Conservation (phyloP, 2,113 vertebrate genomes). For the Tiliqua scincoides region DNA sequence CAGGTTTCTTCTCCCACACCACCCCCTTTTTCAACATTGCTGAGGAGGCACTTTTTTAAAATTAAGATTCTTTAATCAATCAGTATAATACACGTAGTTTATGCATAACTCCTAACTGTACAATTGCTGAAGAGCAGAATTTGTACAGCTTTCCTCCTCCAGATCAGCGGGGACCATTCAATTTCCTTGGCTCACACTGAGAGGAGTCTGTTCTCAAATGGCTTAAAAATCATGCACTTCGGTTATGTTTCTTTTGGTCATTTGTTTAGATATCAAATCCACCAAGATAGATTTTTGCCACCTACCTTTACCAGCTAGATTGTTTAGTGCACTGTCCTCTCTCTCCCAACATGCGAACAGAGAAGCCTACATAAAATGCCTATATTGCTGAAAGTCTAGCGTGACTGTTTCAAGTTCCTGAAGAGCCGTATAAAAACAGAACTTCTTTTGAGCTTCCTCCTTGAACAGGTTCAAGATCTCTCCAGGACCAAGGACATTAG, state of each 20-base stretch:
- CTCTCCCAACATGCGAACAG: conserved; percentile 11
- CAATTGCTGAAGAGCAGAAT: background rate
- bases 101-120: background rate
- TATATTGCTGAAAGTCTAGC: background rate
- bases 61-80: background rate
- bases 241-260: conserved; percentile 32
- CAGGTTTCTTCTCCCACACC: background rate
- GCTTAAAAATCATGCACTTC: background rate
- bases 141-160: conserved; percentile 14
- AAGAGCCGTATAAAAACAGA: conserved; percentile 12
- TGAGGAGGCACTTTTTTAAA: conserved; percentile 42
- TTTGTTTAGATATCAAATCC: conserved; percentile 24
- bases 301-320: conserved; percentile 6
- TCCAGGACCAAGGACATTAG: conserved; percentile 21
- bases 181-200: conserved; percentile 21
- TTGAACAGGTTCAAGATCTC: conserved; percentile 10
- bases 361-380: conserved; percentile 13
- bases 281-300: conserved; percentile 12
- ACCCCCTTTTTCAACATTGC: conserved; percentile 1
- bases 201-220: background rate
- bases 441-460: conserved; percentile 27
- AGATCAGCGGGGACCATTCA: conserved; percentile 14
- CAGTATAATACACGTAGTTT: background rate
- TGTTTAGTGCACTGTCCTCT: background rate
- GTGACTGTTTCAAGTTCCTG: background rate